phyloP scores from a whole-genome alignment of 2,113 vertebrate genomes.

The Setophaga petechia region DNA sequence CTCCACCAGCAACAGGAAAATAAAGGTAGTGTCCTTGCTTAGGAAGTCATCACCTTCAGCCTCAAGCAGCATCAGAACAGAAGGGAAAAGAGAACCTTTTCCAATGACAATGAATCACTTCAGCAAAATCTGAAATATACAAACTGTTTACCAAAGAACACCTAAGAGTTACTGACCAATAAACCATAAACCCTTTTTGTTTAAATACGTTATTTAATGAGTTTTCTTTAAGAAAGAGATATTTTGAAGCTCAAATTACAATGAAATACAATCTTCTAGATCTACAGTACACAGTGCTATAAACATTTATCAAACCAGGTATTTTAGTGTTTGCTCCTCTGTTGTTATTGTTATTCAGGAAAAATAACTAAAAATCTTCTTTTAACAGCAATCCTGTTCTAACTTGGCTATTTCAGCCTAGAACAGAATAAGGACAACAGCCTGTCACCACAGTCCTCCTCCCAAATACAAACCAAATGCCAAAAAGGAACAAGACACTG shows the following conservation, averaged over 20 bases:
- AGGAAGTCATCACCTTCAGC: neutral
- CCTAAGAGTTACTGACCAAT: neutral
- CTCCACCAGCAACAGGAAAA: neutral
- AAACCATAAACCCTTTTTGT: neutral
- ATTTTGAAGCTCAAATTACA: conserved; percentile 21
- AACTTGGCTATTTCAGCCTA: neutral
- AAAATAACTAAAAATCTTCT: neutral
- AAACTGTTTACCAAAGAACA: neutral
- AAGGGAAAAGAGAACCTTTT: neutral
- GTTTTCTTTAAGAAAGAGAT: conserved; percentile 29
- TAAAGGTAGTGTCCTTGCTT: neutral
- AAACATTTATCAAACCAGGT: neutral
- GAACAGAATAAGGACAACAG: neutral
- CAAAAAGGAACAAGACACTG: neutral
- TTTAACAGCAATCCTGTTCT: neutral
- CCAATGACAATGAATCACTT: neutral
- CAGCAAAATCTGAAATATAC: neutral
- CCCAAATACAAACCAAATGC: neutral
- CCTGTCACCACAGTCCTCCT: neutral
- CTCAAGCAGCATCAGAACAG: neutral
- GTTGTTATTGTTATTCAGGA: neutral
- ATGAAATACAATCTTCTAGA: conserved; percentile 5
- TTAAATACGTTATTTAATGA: conserved; percentile 45
- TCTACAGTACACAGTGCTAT: neutral
- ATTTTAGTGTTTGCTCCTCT: neutral